phyloP scores from a whole-genome alignment of 2,113 vertebrate genomes.

The Charadrius vociferus region DNA sequence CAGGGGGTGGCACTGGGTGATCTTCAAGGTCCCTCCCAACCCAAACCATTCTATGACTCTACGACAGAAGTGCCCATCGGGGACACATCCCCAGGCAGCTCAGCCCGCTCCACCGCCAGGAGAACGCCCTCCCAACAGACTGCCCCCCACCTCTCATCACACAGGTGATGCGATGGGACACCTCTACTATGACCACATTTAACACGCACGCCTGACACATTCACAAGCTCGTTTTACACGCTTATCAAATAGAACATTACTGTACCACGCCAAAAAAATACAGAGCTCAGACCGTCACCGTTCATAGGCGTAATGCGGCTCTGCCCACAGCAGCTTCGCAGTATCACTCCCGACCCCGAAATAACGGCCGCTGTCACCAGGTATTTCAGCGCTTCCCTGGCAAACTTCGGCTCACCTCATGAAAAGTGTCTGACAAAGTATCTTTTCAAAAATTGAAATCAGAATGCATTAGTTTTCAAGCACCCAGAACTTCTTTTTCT shows the following conservation, averaged over 20 bases:
- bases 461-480: neutral
- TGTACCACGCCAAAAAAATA: neutral
- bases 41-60: too few species aligned
- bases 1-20: too few species aligned
- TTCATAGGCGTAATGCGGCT: fast-evolving
- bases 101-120: neutral
- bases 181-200: fast-evolving
- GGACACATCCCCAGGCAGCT: fast-evolving
- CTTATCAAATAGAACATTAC: neutral
- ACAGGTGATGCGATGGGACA: neutral
- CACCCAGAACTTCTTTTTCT: neutral
- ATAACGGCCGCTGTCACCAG: fast-evolving
- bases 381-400: neutral
- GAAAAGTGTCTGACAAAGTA: neutral
- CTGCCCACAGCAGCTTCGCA: neutral
- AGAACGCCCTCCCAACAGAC: fast-evolving
- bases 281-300: neutral
- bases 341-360: neutral
- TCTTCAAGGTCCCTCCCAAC: too few species aligned
- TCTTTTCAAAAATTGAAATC: neutral
- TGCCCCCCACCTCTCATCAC: neutral
- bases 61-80: too few species aligned
- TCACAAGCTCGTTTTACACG: neutral
- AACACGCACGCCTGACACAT: fast-evolving
- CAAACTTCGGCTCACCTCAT: neutral